phyloP scores from a whole-genome alignment of 2,113 vertebrate genomes.

The Myxocyprinus asiaticus region DNA sequence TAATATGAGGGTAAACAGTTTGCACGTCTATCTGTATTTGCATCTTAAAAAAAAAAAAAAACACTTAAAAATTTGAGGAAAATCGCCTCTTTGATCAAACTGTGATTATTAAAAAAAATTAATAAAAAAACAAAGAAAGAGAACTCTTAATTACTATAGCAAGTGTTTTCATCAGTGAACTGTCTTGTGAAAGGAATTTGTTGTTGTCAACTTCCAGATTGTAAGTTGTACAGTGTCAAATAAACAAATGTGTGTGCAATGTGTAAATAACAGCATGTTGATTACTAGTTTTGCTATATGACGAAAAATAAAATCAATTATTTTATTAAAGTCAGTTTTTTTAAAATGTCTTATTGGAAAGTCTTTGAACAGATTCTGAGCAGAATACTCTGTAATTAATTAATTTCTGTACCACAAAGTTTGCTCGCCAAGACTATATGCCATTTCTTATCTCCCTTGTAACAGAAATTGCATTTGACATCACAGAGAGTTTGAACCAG shows the following conservation, averaged over 20 bases:
- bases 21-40: slow-evolving; percentile 83
- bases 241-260: slow-evolving; percentile 80
- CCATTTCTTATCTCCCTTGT: slow-evolving; percentile 38
- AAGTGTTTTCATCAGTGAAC: slow-evolving; percentile 73
- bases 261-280: slow-evolving; percentile 85
- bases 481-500: slow-evolving; percentile 36
- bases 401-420: slow-evolving; percentile 32
- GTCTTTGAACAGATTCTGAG: slow-evolving; percentile 62
- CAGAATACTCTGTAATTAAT: slow-evolving; percentile 43
- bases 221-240: slow-evolving; percentile 84
- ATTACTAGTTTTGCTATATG: slow-evolving; percentile 84
- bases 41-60: slow-evolving; percentile 75
- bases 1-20: slow-evolving; percentile 72
- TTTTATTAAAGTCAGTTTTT: slow-evolving; percentile 83
- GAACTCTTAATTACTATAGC: slow-evolving; percentile 67
- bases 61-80: slow-evolving; percentile 67
- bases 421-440: slow-evolving; percentile 5
- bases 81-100: slow-evolving; percentile 75
- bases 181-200: slow-evolving; percentile 82
- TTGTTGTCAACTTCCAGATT: slow-evolving; percentile 83
- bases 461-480: slow-evolving; percentile 37
- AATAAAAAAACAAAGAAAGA: slow-evolving; percentile 57
- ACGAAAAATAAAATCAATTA: slow-evolving; percentile 82
- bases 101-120: slow-evolving; percentile 72
- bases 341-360: slow-evolving; percentile 76